These are phyloP conservation scores for Falco concolor DNA, from an alignment of 2,797 vertebrate genomes.

Conservation along the genomic window DNA sequence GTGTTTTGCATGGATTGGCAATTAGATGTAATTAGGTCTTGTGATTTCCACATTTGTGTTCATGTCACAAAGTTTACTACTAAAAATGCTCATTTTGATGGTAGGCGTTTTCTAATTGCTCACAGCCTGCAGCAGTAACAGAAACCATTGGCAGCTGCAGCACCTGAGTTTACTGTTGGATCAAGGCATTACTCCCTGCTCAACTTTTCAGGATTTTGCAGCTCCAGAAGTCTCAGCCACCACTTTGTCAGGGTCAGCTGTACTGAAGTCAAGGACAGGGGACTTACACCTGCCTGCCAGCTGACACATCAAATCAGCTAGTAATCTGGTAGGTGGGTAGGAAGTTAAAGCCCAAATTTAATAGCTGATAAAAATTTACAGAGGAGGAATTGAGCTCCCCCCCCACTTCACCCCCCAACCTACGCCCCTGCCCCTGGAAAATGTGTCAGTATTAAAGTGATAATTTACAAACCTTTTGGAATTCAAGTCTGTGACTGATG, in stretches of 20 bases:
- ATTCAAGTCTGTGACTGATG: background rate
- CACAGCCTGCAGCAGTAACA: conserved; percentile 61
- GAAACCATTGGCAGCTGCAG: conserved; percentile 57
- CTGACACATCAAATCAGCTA: background rate
- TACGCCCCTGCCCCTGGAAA: background rate
- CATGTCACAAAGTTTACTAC: conserved; percentile 71
- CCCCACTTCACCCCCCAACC: no score
- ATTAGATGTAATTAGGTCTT: conserved; percentile 75
- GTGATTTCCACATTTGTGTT: conserved; percentile 74
- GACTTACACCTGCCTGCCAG: background rate
- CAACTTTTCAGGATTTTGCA: conserved; percentile 43
- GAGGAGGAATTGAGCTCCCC: background rate
- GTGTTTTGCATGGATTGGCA: conserved; percentile 71
- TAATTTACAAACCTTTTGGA: background rate
- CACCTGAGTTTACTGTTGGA: conserved; percentile 5
- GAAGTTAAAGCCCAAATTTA: background rate
- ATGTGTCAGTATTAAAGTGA: background rate
- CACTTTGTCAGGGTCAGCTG: background rate
- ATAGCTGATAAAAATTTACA: background rate
- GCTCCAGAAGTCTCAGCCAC: background rate
- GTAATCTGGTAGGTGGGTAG: background rate
- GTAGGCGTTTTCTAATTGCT: conserved; percentile 56
- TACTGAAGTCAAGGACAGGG: background rate
- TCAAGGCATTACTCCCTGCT: background rate
- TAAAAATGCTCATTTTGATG: conserved; percentile 50